Percentiles rank a stretch among this genome's conserved stretches.
Conservation (phyloP, 2,113 vertebrate species). For the Bolborhynchus lineola region DNA sequence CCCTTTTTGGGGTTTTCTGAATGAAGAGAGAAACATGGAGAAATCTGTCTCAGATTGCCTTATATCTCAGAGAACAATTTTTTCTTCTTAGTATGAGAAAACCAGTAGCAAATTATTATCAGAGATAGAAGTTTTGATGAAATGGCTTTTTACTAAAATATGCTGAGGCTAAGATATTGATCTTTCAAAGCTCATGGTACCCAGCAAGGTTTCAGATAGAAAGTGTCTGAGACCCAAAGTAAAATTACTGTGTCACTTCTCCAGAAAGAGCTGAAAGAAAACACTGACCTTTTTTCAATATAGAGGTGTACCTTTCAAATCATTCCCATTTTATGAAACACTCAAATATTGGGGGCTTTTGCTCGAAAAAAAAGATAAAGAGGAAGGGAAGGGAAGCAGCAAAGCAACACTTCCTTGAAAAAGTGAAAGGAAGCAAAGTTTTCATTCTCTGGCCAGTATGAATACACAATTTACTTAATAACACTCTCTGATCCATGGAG, state of each 20-base stretch:
- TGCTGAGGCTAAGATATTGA: background rate
- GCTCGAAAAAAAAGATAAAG: background rate
- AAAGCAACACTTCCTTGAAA: background rate
- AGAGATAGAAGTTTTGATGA: background rate
- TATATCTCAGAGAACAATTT: background rate
- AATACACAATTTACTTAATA: background rate
- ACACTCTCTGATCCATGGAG: background rate
- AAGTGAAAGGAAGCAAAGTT: background rate
- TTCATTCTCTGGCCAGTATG: background rate
- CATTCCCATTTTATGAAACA: background rate
- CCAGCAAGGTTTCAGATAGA: background rate
- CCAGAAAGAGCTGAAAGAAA: background rate
- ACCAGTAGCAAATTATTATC: background rate
- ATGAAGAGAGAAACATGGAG: background rate
- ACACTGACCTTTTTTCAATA: background rate
- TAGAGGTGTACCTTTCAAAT: background rate
- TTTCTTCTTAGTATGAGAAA: background rate
- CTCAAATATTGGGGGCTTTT: background rate
- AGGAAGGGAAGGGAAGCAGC: rapidly evolving
- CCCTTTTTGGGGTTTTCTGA: background rate
- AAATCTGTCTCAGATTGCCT: background rate
- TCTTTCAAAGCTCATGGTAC: background rate
- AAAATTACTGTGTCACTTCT: background rate
- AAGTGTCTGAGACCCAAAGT: background rate
- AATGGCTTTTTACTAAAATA: background rate